Percentiles rank a stretch among this genome's conserved stretches.
Conservation (phyloP, 1,140 invertebrate genomes). For the Fopius arisanus region DNA sequence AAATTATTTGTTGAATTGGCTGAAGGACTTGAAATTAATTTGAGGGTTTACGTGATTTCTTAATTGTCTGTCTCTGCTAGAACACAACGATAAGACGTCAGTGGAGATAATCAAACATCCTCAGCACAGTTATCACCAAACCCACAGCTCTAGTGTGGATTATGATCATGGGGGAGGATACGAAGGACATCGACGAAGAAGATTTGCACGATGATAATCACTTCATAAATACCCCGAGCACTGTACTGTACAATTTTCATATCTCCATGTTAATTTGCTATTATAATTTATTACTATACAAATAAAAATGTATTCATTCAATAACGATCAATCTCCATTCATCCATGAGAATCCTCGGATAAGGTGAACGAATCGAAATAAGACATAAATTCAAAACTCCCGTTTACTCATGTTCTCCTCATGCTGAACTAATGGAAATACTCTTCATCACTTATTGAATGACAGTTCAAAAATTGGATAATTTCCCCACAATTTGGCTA, state of each 20-base stretch:
- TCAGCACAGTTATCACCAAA: conserved; percentile 78
- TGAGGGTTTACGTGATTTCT: too few relatives aligned
- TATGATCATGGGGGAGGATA: conserved; percentile 72
- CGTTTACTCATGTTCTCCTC: conserved; percentile 7
- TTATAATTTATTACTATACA: conserved; percentile 10
- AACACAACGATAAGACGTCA: conserved; percentile 74
- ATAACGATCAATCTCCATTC: not conserved
- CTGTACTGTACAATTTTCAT: conserved; percentile 20
- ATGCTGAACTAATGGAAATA: not conserved
- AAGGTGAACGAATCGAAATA: not conserved
- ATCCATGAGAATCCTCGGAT: not conserved
- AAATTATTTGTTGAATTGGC: too few relatives aligned
- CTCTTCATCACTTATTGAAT: not conserved
- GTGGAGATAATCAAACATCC: conserved; percentile 87
- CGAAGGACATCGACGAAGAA: conserved; percentile 61
- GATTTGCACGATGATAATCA: conserved; percentile 35
- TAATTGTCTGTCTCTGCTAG: conserved; percentile 39
- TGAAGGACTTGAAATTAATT: too few relatives aligned
- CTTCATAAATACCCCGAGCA: conserved; percentile 45
- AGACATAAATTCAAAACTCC: not conserved
- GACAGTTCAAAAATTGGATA: not conserved
- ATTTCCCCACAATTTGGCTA: not conserved
- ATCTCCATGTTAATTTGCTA: conserved; percentile 39
- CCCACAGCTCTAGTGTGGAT: conserved; percentile 78
- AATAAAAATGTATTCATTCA: not conserved